Evolutionary conservation across 2,113 vertebrate genomes (phyloP), one percentile per base, ranked within the genome.

Genomic region (Sebastes schlegelii): DNA sequence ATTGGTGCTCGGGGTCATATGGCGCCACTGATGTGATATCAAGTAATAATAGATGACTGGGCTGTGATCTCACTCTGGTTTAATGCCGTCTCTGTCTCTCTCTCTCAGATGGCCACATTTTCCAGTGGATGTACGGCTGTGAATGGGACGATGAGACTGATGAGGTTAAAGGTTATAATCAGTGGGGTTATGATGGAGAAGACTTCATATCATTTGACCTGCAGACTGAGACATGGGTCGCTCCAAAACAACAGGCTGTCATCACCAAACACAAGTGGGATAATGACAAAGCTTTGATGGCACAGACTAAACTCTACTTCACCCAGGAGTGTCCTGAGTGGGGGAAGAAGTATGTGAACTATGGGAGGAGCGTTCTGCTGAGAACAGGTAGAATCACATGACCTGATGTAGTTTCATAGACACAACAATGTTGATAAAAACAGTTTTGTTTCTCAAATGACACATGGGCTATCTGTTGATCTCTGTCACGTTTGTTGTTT

Each of bases 131-230:
- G 26, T 26, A 26, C 1, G 26, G 26, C 26, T 26, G 26, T 26
- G 26, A 26, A 26, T 17, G 90, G 70, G 55, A 90, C n/a, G 66
- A 76, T 5, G 11, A 79, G 0, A 75, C 89, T 0, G 5, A 2
- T 0, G 5, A 2, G 5, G 76, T 17, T 1, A 42, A 8, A 0
- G 91, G 86, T 0, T 89, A 11, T 4, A 0, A 0, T 0, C 91
- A 87, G 46, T 0, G 0, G 0, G 86, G 80, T 5, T 94, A 82
- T 5, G 80, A 95, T 0, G 92, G 94, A 60, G 65, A 2, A 0
- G 90, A 95, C 7, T 94, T 91, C 43, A 0, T 95, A 1, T 0
- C 42, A 17, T 49, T 94, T 0, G 80, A 95, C 71, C 26, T 26
- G 26, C 26, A 26, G 26, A 26, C 26, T 26, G 26, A 26, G 26